These are phyloP conservation scores for Teleogryllus occipitalis DNA, from an alignment of 1,140 invertebrate species.

Conservation along the genomic window DNA sequence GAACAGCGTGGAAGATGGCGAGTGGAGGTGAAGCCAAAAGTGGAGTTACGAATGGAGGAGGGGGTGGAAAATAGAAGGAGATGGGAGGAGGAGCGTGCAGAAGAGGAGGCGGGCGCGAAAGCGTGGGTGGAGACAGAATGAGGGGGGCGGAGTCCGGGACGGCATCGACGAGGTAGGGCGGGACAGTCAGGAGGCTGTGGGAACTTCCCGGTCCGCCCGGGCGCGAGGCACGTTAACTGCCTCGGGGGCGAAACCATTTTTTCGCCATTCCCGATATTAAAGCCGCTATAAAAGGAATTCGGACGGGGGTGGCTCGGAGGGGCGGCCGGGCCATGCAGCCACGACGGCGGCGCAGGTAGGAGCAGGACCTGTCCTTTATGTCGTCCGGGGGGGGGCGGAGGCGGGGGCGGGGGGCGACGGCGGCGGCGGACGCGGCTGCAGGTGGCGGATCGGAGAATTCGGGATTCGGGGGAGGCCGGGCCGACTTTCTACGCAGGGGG, in stretches of 20 bases:
- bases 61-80: too few relatives aligned
- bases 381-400: not conserved
- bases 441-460: conserved; percentile 2
- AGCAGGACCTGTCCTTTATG: not conserved
- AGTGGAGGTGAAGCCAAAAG: too few relatives aligned
- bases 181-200: not conserved
- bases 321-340: not conserved
- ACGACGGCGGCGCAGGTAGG: not conserved
- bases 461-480: not conserved
- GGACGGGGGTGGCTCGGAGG: not conserved
- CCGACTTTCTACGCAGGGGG: not conserved
- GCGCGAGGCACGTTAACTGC: not conserved
- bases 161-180: too few relatives aligned
- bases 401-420: too few relatives aligned
- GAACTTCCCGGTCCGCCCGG: not conserved
- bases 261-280: not conserved
- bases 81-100: too few relatives aligned
- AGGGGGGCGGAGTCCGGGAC: too few relatives aligned
- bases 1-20: too few relatives aligned
- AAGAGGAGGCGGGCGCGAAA: too few relatives aligned
- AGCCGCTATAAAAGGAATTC: conserved; percentile 4
- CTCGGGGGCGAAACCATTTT: not conserved
- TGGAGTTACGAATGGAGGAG: too few relatives aligned
- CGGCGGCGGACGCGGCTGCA: not conserved
- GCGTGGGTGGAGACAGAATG: too few relatives aligned